These are phyloP conservation scores for Drosophila mauritiana DNA, from an alignment of 1,140 invertebrate genomes.

Conservation along the genomic window DNA sequence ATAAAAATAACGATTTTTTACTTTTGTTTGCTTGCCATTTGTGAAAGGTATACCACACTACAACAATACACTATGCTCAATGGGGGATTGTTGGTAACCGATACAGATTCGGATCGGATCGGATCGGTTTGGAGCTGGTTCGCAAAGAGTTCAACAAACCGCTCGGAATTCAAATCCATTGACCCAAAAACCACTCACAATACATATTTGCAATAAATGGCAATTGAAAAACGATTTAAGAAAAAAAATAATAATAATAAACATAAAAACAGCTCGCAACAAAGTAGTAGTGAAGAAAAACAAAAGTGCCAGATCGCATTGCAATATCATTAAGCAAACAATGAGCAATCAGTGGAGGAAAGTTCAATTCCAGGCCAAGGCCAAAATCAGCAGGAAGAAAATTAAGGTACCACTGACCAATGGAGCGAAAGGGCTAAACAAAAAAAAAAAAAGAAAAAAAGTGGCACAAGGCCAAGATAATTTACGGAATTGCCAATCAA, in stretches of 20 bases:
- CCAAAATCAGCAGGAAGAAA: conserved; percentile 72
- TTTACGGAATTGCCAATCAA: conserved; percentile 18
- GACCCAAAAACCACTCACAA: conserved; percentile 67
- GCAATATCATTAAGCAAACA: conserved; percentile 77
- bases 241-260: neutral
- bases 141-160: conserved; percentile 72
- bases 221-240: conserved; percentile 42
- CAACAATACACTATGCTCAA: conserved; percentile 15
- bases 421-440: conserved; percentile 1
- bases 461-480: conserved; percentile 30
- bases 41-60: conserved; percentile 33
- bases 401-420: conserved; percentile 25
- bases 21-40: conserved; percentile 22
- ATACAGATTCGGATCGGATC: conserved; percentile 12
- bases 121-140: conserved; percentile 8
- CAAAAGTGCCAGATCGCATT: conserved; percentile 24
- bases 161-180: conserved; percentile 76
- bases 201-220: conserved; percentile 41
- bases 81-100: conserved; percentile 33
- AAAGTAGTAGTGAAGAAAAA: neutral
- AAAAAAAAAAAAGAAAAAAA: neutral
- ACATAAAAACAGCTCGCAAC: neutral
- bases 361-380: conserved; percentile 60
- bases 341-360: conserved; percentile 54
- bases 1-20: conserved; percentile 19